Percentiles rank a stretch among this genome's conserved stretches.
Evolutionary conservation across 2,888 invertebrate genomes (phyloP).

Genomic region (Drosophila barbarae): DNA sequence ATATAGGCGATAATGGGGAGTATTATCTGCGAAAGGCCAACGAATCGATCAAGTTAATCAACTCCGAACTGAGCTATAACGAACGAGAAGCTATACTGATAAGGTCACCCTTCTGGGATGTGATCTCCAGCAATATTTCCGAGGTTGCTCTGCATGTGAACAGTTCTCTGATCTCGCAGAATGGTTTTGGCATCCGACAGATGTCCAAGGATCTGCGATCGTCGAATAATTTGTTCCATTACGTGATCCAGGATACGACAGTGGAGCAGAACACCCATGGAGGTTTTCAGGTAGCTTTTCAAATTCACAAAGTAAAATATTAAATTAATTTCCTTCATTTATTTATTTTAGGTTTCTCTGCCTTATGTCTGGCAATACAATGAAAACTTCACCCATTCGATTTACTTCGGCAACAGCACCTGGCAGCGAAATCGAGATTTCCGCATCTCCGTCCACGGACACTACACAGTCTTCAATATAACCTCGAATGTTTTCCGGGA

Average conservation of each 20-base stretch:
- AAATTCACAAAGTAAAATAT: not conserved
- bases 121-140: conserved; percentile 91
- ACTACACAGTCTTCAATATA: conserved; percentile 94
- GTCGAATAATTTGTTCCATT: conserved; percentile 98
- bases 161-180: conserved; percentile 90
- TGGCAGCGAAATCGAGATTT: conserved; percentile 93
- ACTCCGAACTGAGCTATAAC: conserved; percentile 90
- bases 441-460: conserved; percentile 92
- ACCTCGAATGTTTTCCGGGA: conserved; percentile 90
- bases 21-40: conserved; percentile 92
- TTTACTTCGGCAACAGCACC: conserved; percentile 91
- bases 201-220: conserved; percentile 95
- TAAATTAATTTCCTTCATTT: not conserved
- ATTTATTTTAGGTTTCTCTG: conserved; percentile 86
- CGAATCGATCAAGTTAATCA: conserved; percentile 89
- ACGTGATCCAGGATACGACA: conserved; percentile 91
- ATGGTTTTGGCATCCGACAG: conserved; percentile 92
- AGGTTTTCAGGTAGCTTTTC: conserved; percentile 84
- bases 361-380: conserved; percentile 98
- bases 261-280: conserved; percentile 92
- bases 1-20: conserved; percentile 91
- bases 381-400: conserved; percentile 95
- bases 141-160: conserved; percentile 95
- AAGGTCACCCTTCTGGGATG: conserved; percentile 92
- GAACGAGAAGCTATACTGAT: conserved; percentile 89